A percentile compares a stretch with the other conserved stretches of the same genome.
Conservation (phyloP, 1,140 invertebrate genomes). For the Ceratosolen solmsi region DNA sequence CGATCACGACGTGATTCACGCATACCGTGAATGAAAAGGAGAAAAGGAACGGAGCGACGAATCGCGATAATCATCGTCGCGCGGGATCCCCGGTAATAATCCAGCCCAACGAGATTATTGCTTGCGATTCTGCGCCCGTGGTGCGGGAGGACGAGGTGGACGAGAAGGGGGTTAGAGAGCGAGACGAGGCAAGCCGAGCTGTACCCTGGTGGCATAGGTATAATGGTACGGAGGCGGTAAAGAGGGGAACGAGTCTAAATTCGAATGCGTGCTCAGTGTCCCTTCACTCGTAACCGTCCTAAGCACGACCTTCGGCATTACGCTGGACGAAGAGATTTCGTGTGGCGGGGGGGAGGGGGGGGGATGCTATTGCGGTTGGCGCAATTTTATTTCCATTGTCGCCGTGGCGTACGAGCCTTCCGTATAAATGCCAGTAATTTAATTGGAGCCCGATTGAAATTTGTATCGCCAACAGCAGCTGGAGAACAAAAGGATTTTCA, state of each 20-base stretch:
- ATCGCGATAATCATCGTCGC: slow-evolving; percentile 9
- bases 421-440: slow-evolving; percentile 19
- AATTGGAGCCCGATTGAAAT: slow-evolving; percentile 24
- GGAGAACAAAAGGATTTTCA: slow-evolving; percentile 26
- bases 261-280: neutral
- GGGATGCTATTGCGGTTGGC: neutral
- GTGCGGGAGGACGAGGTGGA: too few species aligned
- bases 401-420: neutral
- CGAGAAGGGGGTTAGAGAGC: too few species aligned
- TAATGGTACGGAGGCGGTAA: too few species aligned
- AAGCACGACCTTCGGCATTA: slow-evolving; percentile 1
- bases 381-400: slow-evolving; percentile 20
- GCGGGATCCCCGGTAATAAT: slow-evolving; percentile 17
- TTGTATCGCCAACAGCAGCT: neutral
- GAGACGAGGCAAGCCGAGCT: too few species aligned
- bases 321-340: neutral
- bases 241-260: neutral
- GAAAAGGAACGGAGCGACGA: neutral
- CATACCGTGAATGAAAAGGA: neutral
- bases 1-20: slow-evolving; percentile 21
- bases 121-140: too few species aligned
- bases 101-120: slow-evolving; percentile 20
- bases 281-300: neutral
- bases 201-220: too few species aligned
- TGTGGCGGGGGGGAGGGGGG: neutral